A percentile compares a stretch with the other conserved stretches of the same genome.
phyloP scores from a whole-genome alignment of 2,888 invertebrate species.

The Linyphia triangularis region DNA sequence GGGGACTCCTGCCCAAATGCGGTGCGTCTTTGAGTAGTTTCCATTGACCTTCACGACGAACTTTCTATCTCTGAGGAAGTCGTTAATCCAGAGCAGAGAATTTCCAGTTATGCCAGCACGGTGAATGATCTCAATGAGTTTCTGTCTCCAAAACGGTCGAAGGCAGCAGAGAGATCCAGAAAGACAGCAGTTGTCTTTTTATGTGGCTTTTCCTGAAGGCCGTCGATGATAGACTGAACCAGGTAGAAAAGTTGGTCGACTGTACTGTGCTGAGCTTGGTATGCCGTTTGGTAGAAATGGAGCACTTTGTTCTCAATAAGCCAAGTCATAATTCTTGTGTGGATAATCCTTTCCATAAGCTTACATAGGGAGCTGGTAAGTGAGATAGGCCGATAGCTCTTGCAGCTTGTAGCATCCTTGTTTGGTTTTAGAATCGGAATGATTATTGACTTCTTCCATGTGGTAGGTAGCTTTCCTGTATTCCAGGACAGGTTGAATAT shows the following conservation, averaged over 20 bases:
- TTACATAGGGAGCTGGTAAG: conserved; percentile 11
- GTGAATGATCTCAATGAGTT: conserved; percentile 12
- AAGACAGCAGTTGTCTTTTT: no score
- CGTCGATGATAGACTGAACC: conserved; percentile 20
- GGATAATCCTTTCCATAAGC: background rate
- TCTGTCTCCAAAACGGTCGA: conserved; percentile 24
- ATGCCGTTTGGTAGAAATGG: background rate
- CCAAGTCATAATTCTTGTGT: background rate
- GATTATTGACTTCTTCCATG: conserved; percentile 16
- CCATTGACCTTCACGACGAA: conserved; percentile 6
- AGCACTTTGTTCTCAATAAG: background rate
- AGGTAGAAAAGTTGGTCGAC: conserved; percentile 16
- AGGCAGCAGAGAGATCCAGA: conserved; percentile 2
- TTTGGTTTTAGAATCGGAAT: background rate
- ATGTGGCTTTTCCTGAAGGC: background rate
- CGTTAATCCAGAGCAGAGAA: background rate
- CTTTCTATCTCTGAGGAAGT: conserved; percentile 12
- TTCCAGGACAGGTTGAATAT: conserved; percentile 6
- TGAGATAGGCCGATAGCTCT: background rate
- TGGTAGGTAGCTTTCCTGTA: background rate
- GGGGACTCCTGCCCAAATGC: conserved; percentile 8
- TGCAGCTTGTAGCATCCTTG: background rate
- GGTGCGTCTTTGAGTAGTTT: background rate
- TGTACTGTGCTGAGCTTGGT: background rate
- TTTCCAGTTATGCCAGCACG: background rate